Percentiles rank a stretch among this genome's conserved stretches.
phyloP scores from a whole-genome alignment of 2,888 invertebrate species.

The Augochlorella aurata region DNA sequence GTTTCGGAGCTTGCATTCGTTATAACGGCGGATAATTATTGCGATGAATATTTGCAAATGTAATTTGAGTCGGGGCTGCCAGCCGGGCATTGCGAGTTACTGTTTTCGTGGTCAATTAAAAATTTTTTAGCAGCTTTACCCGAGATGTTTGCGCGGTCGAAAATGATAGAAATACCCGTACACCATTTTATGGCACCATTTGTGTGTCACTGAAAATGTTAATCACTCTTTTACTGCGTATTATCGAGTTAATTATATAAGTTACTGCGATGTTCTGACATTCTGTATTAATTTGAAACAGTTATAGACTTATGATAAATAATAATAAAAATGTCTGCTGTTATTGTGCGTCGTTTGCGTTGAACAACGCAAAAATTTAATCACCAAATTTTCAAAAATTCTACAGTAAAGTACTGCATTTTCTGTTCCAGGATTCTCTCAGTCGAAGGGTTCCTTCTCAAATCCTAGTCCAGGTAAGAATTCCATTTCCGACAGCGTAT shows the following conservation, averaged over 20 bases:
- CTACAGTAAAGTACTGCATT: constrained; percentile 29
- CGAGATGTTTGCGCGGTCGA: background rate
- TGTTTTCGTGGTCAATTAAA: constrained; percentile 12
- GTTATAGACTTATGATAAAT: no score
- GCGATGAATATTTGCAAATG: constrained; percentile 7
- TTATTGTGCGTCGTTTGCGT: background rate
- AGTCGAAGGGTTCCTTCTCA: constrained; percentile 77
- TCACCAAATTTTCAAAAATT: background rate
- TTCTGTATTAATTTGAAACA: no score
- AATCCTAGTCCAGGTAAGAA: constrained; percentile 78
- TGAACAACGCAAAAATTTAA: no score
- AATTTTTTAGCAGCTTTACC: background rate
- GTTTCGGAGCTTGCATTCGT: constrained; percentile 24
- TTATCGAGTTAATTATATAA: no score
- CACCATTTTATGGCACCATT: background rate
- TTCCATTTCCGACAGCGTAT: background rate
- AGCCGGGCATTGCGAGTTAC: background rate
- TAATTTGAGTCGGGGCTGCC: background rate
- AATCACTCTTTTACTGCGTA: background rate
- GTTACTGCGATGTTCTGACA: no score
- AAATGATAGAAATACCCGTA: background rate
- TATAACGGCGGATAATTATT: constrained; percentile 37
- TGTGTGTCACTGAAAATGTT: background rate
- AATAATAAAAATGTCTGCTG: no score
- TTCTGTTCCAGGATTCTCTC: constrained; percentile 77